phyloP scores from a whole-genome alignment of 1,140 invertebrate genomes.

The Drosophila lini region DNA sequence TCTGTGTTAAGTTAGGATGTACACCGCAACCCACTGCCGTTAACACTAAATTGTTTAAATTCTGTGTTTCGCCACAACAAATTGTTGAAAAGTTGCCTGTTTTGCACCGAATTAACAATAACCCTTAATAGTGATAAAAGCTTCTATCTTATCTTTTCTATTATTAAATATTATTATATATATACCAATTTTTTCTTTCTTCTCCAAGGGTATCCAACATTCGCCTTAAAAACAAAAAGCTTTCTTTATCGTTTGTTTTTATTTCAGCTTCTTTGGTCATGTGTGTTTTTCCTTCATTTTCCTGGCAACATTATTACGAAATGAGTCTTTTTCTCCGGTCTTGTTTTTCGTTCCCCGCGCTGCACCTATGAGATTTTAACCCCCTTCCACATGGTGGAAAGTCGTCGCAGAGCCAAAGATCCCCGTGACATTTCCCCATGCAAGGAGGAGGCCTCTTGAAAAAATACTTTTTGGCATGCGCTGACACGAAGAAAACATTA shows the following conservation, averaged over 20 bases:
- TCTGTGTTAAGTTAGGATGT: no score
- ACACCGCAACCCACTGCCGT: no score
- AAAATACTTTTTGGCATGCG: constrained; percentile 72
- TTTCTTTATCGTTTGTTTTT: constrained; percentile 20
- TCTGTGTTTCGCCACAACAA: no score
- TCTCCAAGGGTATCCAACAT: neutral
- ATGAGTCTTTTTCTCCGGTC: constrained; percentile 50
- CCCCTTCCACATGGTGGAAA: constrained; percentile 32
- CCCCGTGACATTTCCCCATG: constrained; percentile 64
- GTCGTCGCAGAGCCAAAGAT: constrained; percentile 23
- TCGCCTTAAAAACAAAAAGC: neutral
- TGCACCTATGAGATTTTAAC: constrained; percentile 22
- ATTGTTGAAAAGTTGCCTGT: no score
- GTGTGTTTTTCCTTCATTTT: constrained; percentile 33
- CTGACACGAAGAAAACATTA: constrained; percentile 62
- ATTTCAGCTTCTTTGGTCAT: constrained; percentile 19
- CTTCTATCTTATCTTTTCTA: neutral
- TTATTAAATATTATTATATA: no score
- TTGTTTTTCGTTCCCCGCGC: constrained; percentile 31
- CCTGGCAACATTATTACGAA: constrained; percentile 60
- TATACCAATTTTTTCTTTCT: no score
- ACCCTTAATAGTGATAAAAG: neutral
- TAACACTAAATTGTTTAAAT: no score
- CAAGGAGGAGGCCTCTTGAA: constrained; percentile 33
- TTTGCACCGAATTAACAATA: no score